Evolutionary conservation across 2,113 vertebrate species (phyloP).

Genomic region (Lepus timidus): DNA sequence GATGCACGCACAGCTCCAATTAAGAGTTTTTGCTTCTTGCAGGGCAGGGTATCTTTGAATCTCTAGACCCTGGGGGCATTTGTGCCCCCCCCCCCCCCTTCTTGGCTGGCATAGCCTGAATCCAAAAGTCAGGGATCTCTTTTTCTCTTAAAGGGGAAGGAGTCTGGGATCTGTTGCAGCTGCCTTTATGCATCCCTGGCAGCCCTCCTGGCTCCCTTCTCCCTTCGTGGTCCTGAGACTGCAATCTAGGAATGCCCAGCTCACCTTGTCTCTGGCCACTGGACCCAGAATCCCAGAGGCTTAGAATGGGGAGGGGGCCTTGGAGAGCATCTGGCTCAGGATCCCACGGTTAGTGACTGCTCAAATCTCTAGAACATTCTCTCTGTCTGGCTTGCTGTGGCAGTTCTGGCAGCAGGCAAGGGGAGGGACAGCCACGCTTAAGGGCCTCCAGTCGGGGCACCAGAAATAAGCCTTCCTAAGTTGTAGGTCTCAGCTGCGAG

Average conservation of each 20-base stretch:
- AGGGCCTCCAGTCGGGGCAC: no score
- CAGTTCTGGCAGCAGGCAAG: neutral
- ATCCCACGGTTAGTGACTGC: neutral
- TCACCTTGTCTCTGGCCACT: neutral
- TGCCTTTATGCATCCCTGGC: rapidly evolving
- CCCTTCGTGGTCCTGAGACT: neutral
- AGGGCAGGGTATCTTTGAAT: slow-evolving; percentile 61
- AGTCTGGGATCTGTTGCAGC: neutral
- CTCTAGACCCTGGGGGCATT: slow-evolving; percentile 63
- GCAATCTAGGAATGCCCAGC: neutral
- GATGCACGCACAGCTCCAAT: slow-evolving; percentile 75
- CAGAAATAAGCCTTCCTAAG: neutral
- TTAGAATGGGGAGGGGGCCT: neutral
- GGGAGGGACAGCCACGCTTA: neutral
- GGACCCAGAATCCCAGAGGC: neutral
- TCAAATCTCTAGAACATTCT: neutral
- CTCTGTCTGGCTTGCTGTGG: neutral
- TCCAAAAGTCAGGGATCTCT: slow-evolving; percentile 17
- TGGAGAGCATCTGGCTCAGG: neutral
- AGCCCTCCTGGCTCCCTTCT: neutral
- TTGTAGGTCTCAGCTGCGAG: neutral
- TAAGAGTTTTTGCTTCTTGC: slow-evolving; percentile 75
- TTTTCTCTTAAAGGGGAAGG: slow-evolving; percentile 72
- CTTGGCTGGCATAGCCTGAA: neutral
- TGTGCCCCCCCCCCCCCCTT: slow-evolving; percentile 31